Conservation (phyloP, 2,888 invertebrate genomes). For the Lepetodrilus schrolli region DNA sequence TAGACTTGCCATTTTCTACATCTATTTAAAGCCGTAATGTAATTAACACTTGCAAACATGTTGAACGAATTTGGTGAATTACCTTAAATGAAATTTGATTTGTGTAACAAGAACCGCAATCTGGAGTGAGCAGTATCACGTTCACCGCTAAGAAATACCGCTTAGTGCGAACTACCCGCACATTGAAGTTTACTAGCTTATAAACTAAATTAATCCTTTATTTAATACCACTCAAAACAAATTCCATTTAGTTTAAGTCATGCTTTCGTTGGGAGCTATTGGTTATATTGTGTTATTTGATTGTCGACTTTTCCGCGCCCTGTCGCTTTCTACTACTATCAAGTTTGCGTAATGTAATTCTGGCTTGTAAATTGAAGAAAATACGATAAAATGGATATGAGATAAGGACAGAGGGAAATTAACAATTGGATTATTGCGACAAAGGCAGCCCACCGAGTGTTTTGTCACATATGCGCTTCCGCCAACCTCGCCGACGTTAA, state of each 20-base stretch:
- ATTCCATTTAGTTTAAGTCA: constrained; percentile 18
- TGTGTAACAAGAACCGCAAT: too few species aligned
- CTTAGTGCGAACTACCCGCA: too few species aligned
- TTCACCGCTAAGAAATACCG: too few species aligned
- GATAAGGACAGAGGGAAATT: constrained; percentile 30
- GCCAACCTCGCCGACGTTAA: constrained; percentile 10
- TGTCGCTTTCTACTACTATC: constrained; percentile 4
- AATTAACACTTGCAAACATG: too few species aligned
- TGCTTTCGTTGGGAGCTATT: neutral
- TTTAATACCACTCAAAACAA: constrained; percentile 20
- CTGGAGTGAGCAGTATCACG: too few species aligned
- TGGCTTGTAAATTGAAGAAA: constrained; percentile 46
- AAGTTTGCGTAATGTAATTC: constrained; percentile 40
- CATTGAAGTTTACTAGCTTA: neutral
- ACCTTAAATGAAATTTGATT: neutral
- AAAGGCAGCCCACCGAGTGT: constrained; percentile 24
- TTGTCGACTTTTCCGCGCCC: constrained; percentile 10
- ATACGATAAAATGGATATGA: constrained; percentile 46
- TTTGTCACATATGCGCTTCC: constrained; percentile 32
- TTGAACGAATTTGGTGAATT: neutral
- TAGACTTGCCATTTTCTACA: too few species aligned
- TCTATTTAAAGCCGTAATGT: too few species aligned
- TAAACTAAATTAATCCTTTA: neutral
- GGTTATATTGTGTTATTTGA: constrained; percentile 17
- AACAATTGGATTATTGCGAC: constrained; percentile 34